Evolutionary conservation across 2,113 vertebrate species (phyloP).

Genomic region (Diphyllodes magnificus): DNA sequence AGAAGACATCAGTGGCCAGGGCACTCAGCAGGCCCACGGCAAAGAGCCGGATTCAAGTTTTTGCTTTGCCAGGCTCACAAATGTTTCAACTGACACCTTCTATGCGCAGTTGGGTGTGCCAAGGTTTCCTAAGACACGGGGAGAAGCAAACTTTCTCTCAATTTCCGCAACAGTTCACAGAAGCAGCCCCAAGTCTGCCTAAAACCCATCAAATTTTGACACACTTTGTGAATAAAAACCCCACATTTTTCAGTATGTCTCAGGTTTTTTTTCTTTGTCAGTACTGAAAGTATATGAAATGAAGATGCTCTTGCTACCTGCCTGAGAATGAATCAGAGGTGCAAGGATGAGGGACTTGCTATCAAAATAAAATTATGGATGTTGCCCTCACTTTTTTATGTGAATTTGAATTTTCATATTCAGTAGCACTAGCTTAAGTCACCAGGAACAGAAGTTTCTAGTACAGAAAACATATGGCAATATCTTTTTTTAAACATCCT

Average conservation of each 20-base stretch:
- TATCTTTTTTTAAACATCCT: background rate
- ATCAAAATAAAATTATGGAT: background rate
- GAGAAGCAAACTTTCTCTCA: background rate
- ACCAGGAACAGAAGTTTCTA: background rate
- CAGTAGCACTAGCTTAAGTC: background rate
- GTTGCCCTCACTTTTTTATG: background rate
- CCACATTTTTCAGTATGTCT: background rate
- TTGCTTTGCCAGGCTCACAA: background rate
- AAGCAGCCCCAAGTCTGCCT: background rate
- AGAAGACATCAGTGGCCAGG: background rate
- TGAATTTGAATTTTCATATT: background rate
- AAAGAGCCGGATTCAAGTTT: background rate
- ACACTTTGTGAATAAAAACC: background rate
- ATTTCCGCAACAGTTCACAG: background rate
- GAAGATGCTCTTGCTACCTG: background rate
- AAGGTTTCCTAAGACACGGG: background rate
- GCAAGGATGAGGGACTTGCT: background rate
- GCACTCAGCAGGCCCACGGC: background rate
- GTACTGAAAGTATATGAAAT: background rate
- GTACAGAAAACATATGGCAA: background rate
- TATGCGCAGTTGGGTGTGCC: background rate
- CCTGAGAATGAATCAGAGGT: background rate
- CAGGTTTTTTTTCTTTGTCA: background rate
- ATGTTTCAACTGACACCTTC: background rate
- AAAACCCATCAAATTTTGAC: background rate